phyloP scores from a whole-genome alignment of 2,888 invertebrate species.

The Spisula subtruncata region DNA sequence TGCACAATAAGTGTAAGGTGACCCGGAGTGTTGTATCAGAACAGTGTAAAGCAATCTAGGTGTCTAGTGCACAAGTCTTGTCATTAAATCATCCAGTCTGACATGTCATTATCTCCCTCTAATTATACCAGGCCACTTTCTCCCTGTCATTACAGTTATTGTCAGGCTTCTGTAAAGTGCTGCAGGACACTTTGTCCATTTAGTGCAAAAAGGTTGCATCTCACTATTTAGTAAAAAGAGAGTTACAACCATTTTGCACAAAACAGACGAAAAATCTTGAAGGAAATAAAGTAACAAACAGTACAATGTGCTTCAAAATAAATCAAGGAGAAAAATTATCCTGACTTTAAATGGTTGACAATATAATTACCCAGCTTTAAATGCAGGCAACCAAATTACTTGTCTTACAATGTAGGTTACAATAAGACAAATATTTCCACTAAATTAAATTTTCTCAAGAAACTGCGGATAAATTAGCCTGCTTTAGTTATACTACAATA shows the following conservation, averaged over 20 bases:
- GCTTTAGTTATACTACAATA: not conserved
- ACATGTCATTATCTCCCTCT: not conserved
- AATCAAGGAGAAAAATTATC: not conserved
- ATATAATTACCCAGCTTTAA: not conserved
- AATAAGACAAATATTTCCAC: not conserved
- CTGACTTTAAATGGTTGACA: not conserved
- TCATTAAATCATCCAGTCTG: constrained; percentile 11
- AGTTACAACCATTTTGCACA: no score
- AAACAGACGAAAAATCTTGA: no score
- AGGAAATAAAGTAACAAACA: not conserved
- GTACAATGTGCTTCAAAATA: not conserved
- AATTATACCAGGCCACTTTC: not conserved
- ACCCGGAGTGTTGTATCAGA: no score
- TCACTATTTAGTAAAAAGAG: no score
- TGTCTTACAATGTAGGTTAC: not conserved
- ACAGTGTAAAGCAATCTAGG: no score
- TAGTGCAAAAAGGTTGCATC: no score
- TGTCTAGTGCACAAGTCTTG: not conserved
- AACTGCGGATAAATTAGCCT: not conserved
- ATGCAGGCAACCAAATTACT: not conserved
- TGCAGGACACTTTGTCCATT: constrained; percentile 22
- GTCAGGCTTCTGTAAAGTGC: not conserved
- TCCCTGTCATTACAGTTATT: not conserved
- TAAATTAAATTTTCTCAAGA: constrained; percentile 6
- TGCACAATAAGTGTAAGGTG: no score